A percentile compares a stretch with the other conserved stretches of the same genome.
Conservation (phyloP, 2,888 invertebrate genomes). For the Leptinotarsa rubiginosa region DNA sequence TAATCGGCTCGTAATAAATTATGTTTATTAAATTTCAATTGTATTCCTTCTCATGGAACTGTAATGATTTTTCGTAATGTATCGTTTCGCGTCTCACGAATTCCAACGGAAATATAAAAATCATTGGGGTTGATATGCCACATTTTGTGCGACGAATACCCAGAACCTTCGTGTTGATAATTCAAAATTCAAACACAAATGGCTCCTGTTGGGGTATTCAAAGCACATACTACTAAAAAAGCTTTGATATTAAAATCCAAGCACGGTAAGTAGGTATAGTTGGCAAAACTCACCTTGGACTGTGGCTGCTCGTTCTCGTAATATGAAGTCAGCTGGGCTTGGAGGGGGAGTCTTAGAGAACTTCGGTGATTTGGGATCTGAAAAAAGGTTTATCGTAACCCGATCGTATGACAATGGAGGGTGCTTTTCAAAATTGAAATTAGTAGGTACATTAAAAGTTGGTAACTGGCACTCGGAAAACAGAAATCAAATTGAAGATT, state of each 20-base stretch:
- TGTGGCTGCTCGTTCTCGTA: conserved; percentile 63
- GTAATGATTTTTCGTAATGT: too few relatives aligned
- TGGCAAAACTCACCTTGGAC: conserved; percentile 62
- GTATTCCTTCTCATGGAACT: too few relatives aligned
- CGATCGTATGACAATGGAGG: too few relatives aligned
- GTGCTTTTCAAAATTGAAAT: too few relatives aligned
- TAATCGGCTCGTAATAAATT: too few relatives aligned
- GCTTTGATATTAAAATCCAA: conserved; percentile 43
- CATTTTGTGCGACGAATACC: conserved; percentile 56
- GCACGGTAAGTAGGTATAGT: conserved; percentile 25
- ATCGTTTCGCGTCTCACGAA: too few relatives aligned
- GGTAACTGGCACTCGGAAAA: background rate
- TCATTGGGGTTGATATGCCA: conserved; percentile 58
- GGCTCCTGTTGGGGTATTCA: conserved; percentile 41
- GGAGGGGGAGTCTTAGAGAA: conserved; percentile 79
- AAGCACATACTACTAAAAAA: conserved; percentile 47
- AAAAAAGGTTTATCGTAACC: conserved; percentile 48
- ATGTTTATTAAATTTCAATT: too few relatives aligned
- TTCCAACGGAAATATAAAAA: background rate
- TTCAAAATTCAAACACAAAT: conserved; percentile 9
- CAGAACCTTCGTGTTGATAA: conserved; percentile 33
- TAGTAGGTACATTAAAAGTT: background rate
- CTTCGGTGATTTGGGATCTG: conserved; percentile 73
- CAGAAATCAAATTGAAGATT: background rate
- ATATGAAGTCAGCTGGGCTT: conserved; percentile 75